phyloP scores from a whole-genome alignment of 2,888 invertebrate genomes.

The Epistrophe grossulariae region DNA sequence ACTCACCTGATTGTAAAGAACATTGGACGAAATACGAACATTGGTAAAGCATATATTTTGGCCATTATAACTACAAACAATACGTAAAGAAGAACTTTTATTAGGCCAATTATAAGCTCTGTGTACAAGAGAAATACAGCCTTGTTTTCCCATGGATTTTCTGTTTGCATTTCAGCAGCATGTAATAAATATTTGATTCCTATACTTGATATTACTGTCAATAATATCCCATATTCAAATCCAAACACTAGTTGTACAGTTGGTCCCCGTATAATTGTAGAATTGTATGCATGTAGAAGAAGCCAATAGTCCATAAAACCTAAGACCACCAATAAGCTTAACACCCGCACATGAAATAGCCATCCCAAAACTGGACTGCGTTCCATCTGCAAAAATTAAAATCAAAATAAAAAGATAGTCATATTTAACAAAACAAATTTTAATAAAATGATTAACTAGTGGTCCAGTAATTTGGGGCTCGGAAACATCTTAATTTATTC shows the following conservation, averaged over 20 bases:
- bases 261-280: constrained; percentile 96
- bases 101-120: constrained; percentile 95
- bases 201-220: constrained; percentile 96
- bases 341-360: constrained; percentile 96
- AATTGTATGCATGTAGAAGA: constrained; percentile 96
- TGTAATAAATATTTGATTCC: constrained; percentile 95
- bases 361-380: constrained; percentile 98
- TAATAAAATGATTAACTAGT: too few relatives aligned
- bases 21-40: constrained; percentile 99
- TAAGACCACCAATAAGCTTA: constrained; percentile 92
- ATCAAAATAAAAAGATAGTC: background rate
- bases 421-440: background rate
- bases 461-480: too few relatives aligned
- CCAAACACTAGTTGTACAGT: constrained; percentile 99
- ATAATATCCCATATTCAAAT: constrained; percentile 98
- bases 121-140: constrained; percentile 98
- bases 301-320: constrained; percentile 94
- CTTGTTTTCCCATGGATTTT: constrained; percentile 99
- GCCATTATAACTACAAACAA: constrained; percentile 98
- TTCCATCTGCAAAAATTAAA: constrained; percentile 92
- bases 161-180: constrained; percentile 91
- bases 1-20: constrained; percentile 96
- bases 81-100: constrained; percentile 94
- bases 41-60: constrained; percentile 97
- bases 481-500: too few relatives aligned